Base-by-base conservation (phyloP, 1,140 invertebrate genomes). In the Eupristina koningsbergeri region DNA sequence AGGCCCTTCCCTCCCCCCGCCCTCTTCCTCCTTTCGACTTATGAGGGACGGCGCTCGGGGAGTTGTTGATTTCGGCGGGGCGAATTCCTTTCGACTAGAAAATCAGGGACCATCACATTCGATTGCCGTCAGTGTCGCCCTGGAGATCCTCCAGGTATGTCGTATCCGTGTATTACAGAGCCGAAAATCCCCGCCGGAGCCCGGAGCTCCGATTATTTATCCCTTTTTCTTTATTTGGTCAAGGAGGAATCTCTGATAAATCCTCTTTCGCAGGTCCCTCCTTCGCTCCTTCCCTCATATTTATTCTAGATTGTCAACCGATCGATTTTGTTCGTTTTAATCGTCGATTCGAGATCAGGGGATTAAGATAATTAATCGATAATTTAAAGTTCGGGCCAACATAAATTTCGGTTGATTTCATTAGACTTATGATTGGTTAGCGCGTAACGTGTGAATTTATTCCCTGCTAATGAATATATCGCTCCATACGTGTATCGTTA, bases 121-220 rank as follows among this genome's bases (percentile, higher is more conserved):
- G 69, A 80, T 84, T 36, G 69, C n/a, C 81, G 63, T 78, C 75
- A 81, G 74, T 11, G 80, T 81, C 78, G 50, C 47, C 45, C n/a
- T n/a, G n/a, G n/a, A n/a, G 47, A n/a, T 53, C 6, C n/a, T 69
- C 6, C 80, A 0, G 34, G 67, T 19, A 36, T 1, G 36, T 31
- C 41, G 11, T 11, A 45, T 11, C 6, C 11, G 41, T 45, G 29
- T 50, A 45, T 73, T 45, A n/a, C 36, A 9, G 69, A 73, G n/a
- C 26, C 73, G 29, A 75, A 31, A 19, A 58, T 47, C 69, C 50
- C 53, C n/a, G n/a, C 3, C 45, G 22, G 29, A 39, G 6, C 31
- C 11, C 22, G 5, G 39, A 1, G 34, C 75, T 41, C 7, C 34
- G 31, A 50, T 61, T 1, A 0, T 34, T 58, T 29, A 8, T 15